Base-by-base conservation (phyloP, 2,113 vertebrate genomes). In the Eretmochelys imbricata region DNA sequence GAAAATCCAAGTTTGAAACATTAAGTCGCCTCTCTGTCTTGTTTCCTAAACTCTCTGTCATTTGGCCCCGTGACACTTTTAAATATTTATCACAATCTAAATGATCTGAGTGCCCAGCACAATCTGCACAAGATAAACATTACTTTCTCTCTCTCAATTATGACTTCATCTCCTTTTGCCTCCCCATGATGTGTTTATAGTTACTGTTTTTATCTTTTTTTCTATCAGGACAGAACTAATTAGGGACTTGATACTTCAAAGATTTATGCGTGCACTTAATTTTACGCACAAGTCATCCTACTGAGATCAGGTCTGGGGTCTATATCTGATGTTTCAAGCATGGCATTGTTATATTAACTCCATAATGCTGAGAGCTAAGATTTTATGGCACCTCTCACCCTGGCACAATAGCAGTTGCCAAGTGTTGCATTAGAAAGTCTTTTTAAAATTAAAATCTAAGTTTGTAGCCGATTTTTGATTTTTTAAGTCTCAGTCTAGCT, bases 61-160 rank as follows among this genome's bases (percentile, higher is more conserved):
- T 93, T 96, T 95, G 83, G 94, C 86, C 94, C 96, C 2, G 55
- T 96, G 96, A 98, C 88, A 93, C 82, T 94, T 96, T 91, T 42
- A 96, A 93, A 94, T 94, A 95, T 97, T 97, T 96, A 97, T 97
- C 87, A 96, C 89, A 96, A 79, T 62, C 75, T 90, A 97, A 97
- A 97, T 93, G 80, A 97, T 93, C 85, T 79, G 85, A 96, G 93
- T 96, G 87, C 90, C 90, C 90, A 96, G 96, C 95, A 89, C 90
- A 93, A 88, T 90, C 92, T 94, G 76, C 94, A 94, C 94, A 91
- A 94, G 80, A 97, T 85, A 91, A 98, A 95, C 42, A 93, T 51
- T 31, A 93, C 55, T 95, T 96, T 95, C 83, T 95, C 81, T 91
- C 55, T 96, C 93, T 93, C 84, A 85, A 2, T 89, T 95, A 82